Base-by-base conservation (phyloP, 2,113 vertebrate species). In the Chaenogobius annularis region DNA sequence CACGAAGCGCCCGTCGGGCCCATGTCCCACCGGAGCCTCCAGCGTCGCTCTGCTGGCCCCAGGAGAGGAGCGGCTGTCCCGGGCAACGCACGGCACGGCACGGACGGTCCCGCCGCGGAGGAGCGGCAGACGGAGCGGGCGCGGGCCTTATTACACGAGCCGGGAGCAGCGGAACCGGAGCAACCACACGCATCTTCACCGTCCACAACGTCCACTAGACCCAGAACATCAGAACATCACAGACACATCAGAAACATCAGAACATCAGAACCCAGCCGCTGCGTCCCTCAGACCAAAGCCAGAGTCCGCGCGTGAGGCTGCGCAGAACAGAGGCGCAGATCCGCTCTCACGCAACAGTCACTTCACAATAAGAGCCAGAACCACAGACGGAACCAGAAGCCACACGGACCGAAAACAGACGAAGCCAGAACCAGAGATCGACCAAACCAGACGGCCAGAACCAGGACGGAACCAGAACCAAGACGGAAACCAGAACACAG, bases 1-100 rank as follows among this genome's bases (percentile, higher is more conserved):
- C 79, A 92, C 81, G 87, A 88, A 92, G 86, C 92, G 89, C 80
- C 92, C 93, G 80, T 92, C 89, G 13, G 26, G 69, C 22, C 55
- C 55, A 58, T 58, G 82, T 86, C 84, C 88, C 71, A 70, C 88
- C 19, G 87, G 77, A 73, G 73, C 89, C 89, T 94, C 93, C 91
- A 93, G 93, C 84, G 75, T 92, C 78, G 47, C 72, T 61, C 5
- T 62, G n/a, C 68, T 46, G 80, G 78, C 83, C 58, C 72, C 31
- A 26, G 50, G 55, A 37, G 59, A 72, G 88, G 85, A 17, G 2
- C 6, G 14, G 19, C 47, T 4, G 4, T 17, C 14, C 35, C 31
- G 35, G 61, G 61, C 23, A n/a, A 26, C 17, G 35, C 3, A 35
- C 37, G 3, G 37, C 37, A 40, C 37, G 37, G 22, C 66, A 10